Evolutionary conservation across 2,797 vertebrate genomes (phyloP).

Genomic region (Melanotaenia parkinsoni): DNA sequence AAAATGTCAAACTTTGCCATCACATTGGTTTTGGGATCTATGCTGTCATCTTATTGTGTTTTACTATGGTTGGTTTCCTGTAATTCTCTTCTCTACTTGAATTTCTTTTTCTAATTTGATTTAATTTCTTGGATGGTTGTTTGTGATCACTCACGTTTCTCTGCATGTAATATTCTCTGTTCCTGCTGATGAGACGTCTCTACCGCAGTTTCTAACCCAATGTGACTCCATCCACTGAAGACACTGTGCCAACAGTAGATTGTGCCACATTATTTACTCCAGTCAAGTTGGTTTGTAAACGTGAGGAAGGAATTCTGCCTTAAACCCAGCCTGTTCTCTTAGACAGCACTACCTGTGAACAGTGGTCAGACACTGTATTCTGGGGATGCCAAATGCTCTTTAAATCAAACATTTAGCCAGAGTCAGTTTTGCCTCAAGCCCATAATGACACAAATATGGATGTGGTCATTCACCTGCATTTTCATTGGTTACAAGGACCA

Average conservation of each 20-base stretch:
- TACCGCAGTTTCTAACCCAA: slow-evolving; percentile 54
- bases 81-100: slow-evolving; percentile 51
- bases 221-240: slow-evolving; percentile 61
- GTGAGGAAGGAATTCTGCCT: slow-evolving; percentile 81
- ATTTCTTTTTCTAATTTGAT: slow-evolving; percentile 28
- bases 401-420: slow-evolving; percentile 59
- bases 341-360: slow-evolving; percentile 81
- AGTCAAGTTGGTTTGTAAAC: slow-evolving; percentile 67
- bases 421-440: slow-evolving; percentile 75
- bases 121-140: slow-evolving; percentile 40
- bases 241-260: slow-evolving; percentile 68
- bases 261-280: slow-evolving; percentile 59
- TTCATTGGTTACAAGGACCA: slow-evolving; percentile 85
- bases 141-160: slow-evolving; percentile 57
- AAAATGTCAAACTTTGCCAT: slow-evolving; percentile 56
- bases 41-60: slow-evolving; percentile 58
- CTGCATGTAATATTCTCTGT: slow-evolving; percentile 43
- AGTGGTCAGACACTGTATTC: slow-evolving; percentile 70
- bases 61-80: slow-evolving; percentile 48
- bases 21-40: slow-evolving; percentile 68
- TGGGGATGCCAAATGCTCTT: slow-evolving; percentile 75
- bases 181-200: slow-evolving; percentile 40
- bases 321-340: slow-evolving; percentile 82
- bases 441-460: slow-evolving; percentile 75
- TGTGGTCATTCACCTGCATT: slow-evolving; percentile 72